Conservation (phyloP, 2,113 vertebrate genomes). For the Lynx canadensis region DNA sequence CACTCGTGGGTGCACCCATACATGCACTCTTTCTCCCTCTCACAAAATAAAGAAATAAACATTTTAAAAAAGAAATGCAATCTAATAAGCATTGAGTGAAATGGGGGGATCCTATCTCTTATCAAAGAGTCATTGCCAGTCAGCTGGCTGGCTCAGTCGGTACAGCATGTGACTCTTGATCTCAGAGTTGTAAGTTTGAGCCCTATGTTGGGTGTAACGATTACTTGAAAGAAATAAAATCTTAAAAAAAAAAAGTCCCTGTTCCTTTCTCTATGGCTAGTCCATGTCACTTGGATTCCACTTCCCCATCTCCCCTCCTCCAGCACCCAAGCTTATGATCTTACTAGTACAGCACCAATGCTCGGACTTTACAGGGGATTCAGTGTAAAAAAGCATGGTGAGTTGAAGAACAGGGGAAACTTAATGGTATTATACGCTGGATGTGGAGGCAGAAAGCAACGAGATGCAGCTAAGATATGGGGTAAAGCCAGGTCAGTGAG, state of each 20-base stretch:
- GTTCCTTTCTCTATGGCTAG: not conserved
- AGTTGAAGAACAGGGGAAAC: not conserved
- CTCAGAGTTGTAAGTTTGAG: not conserved
- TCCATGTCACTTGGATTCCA: not conserved
- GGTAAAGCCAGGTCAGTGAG: not conserved
- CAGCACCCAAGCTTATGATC: not conserved
- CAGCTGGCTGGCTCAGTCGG: not conserved
- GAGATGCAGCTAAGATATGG: not conserved
- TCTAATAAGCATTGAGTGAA: not conserved
- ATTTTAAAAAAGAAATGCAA: not conserved
- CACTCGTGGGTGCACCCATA: too few relatives aligned
- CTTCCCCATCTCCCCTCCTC: not conserved
- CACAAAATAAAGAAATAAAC: too few relatives aligned
- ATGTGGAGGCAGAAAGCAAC: not conserved
- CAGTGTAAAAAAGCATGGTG: not conserved
- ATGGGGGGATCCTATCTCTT: not conserved
- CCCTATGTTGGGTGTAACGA: not conserved
- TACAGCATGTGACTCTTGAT: not conserved
- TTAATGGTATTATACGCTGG: not conserved
- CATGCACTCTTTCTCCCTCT: too few relatives aligned
- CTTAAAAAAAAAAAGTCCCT: not conserved
- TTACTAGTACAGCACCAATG: not conserved
- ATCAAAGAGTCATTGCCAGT: not conserved
- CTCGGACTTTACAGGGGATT: not conserved
- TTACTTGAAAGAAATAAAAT: not conserved